These are phyloP conservation scores for Xiphophorus hellerii DNA, from an alignment of 2,113 vertebrate species.

Conservation along the genomic window DNA sequence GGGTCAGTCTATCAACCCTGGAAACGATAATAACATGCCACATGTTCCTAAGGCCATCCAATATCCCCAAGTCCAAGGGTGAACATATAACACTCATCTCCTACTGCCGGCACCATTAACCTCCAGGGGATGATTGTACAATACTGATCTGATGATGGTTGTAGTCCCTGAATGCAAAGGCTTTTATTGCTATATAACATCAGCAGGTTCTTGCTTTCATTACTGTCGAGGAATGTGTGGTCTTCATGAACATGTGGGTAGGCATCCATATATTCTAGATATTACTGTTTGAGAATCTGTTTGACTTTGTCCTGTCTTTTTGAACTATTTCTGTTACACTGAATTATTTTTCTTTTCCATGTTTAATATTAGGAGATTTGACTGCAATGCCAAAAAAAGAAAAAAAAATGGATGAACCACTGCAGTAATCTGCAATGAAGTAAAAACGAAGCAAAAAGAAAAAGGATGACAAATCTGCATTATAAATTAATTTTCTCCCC, in stretches of 20 bases:
- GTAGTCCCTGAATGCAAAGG: conserved; percentile 52
- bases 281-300: background rate
- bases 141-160: conserved; percentile 60
- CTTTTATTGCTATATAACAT: conserved; percentile 59
- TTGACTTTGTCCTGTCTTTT: conserved; percentile 1
- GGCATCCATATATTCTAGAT: background rate
- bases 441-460: conserved; percentile 25
- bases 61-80: conserved; percentile 46
- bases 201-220: conserved; percentile 24
- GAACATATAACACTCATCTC: conserved; percentile 51
- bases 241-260: background rate
- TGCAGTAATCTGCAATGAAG: conserved; percentile 20
- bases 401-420: conserved; percentile 8
- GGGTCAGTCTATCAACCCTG: background rate
- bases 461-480: conserved; percentile 19
- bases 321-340: background rate
- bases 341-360: background rate
- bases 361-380: background rate
- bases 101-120: conserved; percentile 15
- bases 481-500: conserved; percentile 28
- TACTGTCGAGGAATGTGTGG: conserved; percentile 17
- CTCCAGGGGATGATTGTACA: conserved; percentile 53
- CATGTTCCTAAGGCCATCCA: conserved; percentile 42
- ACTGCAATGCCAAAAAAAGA: background rate
- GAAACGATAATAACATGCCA: conserved; percentile 36